phyloP scores from a whole-genome alignment of 2,797 vertebrate species.

The Hydrolagus colliei region DNA sequence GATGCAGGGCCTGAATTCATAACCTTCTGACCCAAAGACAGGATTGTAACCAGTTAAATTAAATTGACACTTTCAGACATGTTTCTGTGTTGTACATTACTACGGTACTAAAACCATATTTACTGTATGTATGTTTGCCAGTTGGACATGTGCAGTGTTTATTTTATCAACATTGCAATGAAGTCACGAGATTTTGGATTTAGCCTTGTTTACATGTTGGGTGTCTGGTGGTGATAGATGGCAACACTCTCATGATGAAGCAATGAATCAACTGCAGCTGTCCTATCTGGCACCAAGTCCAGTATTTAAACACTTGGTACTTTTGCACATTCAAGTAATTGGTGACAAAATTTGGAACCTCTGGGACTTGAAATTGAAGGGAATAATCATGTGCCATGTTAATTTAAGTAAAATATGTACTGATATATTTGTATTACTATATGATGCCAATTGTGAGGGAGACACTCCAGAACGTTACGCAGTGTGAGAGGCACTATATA shows the following conservation, averaged over 20 bases:
- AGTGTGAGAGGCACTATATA: too few species aligned
- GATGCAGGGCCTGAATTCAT: too few species aligned
- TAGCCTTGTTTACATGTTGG: constrained; percentile 13
- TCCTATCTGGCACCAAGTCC: not conserved
- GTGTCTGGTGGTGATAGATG: constrained; percentile 15
- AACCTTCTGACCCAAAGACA: too few species aligned
- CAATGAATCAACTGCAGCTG: not conserved
- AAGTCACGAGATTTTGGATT: constrained; percentile 5
- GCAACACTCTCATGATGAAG: not conserved
- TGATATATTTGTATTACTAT: not conserved
- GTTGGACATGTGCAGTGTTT: constrained; percentile 9
- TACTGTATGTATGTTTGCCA: not conserved
- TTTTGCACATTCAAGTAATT: not conserved
- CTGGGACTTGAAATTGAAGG: not conserved
- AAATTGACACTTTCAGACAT: too few species aligned
- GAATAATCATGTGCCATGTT: not conserved
- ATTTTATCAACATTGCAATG: not conserved
- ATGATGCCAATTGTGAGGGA: too few species aligned
- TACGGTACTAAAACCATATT: not conserved
- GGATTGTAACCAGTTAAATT: too few species aligned
- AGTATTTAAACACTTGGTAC: not conserved
- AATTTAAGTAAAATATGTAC: not conserved
- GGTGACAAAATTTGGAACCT: too few species aligned
- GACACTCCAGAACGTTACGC: too few species aligned
- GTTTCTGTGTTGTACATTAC: too few species aligned